A percentile compares a stretch with the other conserved stretches of the same genome.
Conservation (phyloP, 2,888 invertebrate genomes). For the Rotaria magnacalcarata region DNA sequence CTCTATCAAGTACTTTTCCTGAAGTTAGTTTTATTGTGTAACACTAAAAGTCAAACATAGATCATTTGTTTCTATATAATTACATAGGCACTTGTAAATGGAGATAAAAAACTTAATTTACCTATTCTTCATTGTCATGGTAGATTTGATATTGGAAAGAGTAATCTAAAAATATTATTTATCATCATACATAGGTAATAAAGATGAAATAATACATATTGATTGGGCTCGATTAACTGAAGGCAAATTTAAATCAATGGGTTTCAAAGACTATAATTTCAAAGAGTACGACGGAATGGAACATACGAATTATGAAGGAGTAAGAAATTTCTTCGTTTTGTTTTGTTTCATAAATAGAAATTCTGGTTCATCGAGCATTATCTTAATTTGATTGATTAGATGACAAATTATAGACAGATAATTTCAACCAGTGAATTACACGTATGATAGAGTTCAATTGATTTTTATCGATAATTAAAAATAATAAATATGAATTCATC, state of each 20-base stretch:
- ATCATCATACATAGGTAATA: not conserved
- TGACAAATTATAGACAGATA: too few species aligned
- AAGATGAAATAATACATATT: conserved; percentile 84
- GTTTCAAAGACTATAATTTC: conserved; percentile 69
- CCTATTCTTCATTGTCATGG: conserved; percentile 90
- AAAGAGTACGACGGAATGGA: conserved; percentile 73
- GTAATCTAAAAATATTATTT: not conserved
- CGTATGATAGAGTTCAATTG: too few species aligned
- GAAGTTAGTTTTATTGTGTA: conserved; percentile 20
- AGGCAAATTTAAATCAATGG: conserved; percentile 69
- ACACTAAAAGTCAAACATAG: not conserved
- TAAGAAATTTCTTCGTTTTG: not conserved
- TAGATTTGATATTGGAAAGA: not conserved
- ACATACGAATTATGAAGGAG: conserved; percentile 81
- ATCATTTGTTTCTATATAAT: too few species aligned
- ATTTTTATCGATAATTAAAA: too few species aligned
- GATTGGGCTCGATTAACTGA: conserved; percentile 88
- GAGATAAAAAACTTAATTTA: conserved; percentile 62
- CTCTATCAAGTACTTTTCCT: conserved; percentile 69
- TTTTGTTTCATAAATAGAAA: not conserved
- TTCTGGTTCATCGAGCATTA: not conserved
- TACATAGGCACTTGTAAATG: conserved; percentile 48
- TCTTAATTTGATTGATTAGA: too few species aligned
- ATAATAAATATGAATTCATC: too few species aligned
- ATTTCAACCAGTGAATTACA: too few species aligned